These are phyloP conservation scores for Reticulitermes speratus DNA, from an alignment of 1,140 invertebrate genomes.

Conservation along the genomic window DNA sequence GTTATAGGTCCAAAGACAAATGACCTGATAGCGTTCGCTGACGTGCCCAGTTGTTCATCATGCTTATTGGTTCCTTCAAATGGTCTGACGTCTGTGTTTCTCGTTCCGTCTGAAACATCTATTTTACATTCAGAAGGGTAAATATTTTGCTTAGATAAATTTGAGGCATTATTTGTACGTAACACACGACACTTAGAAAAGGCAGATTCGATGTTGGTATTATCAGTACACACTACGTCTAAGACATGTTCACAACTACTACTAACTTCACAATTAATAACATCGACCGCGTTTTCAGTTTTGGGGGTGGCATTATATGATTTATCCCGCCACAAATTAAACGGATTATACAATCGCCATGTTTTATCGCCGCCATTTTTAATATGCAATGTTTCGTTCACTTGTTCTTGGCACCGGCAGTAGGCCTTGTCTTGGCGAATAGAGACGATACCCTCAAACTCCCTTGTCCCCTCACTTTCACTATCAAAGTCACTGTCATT, in stretches of 20 bases:
- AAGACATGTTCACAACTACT: not conserved
- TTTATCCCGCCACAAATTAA: not conserved
- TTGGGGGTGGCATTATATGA: not conserved
- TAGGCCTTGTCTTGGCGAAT: not conserved
- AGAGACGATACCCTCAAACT: not conserved
- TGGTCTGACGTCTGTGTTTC: not conserved
- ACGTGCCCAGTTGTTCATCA: not conserved
- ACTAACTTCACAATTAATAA: not conserved
- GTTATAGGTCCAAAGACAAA: slow-evolving; percentile 8
- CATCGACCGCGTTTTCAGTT: not conserved
- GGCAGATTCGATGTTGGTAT: slow-evolving; percentile 1
- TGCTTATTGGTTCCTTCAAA: too few species aligned
- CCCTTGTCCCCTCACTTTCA: not conserved
- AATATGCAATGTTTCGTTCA: not conserved
- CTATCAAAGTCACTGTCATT: not conserved
- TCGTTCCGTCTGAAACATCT: not conserved
- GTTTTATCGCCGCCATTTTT: not conserved
- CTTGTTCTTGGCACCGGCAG: not conserved
- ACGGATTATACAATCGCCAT: not conserved
- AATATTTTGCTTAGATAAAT: not conserved
- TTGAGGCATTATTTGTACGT: not conserved
- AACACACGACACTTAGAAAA: slow-evolving; percentile 5
- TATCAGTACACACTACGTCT: not conserved
- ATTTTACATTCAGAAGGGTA: not conserved
- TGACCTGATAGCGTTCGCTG: not conserved